Evolutionary conservation across 2,888 invertebrate genomes (phyloP).

Genomic region (Platycheirus albimanus): DNA sequence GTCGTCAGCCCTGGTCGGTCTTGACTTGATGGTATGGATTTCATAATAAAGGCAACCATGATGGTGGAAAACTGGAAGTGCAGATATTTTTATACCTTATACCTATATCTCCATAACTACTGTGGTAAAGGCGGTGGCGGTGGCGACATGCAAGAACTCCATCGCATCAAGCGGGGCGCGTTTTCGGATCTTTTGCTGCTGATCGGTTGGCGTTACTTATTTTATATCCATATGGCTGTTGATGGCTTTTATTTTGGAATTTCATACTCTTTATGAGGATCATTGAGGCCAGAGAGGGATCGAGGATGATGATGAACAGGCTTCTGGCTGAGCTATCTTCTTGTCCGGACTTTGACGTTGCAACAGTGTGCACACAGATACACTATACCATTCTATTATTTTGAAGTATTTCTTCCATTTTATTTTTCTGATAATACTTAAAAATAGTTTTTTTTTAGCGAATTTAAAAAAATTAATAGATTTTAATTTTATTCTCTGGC

Average conservation of each 20-base stretch:
- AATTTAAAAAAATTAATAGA: no score
- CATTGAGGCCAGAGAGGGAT: slow-evolving; percentile 57
- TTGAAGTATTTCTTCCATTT: slow-evolving; percentile 37
- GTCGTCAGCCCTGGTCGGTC: slow-evolving; percentile 57
- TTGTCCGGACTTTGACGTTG: slow-evolving; percentile 32
- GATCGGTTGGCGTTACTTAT: slow-evolving; percentile 55
- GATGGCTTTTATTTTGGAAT: slow-evolving; percentile 8
- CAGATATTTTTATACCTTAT: background rate
- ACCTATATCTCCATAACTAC: slow-evolving; percentile 8
- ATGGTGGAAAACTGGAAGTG: slow-evolving; percentile 38
- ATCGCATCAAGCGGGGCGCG: slow-evolving; percentile 30
- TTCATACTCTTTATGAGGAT: slow-evolving; percentile 20
- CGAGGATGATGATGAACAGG: slow-evolving; percentile 59
- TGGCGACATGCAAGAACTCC: slow-evolving; percentile 34
- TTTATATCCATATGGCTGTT: slow-evolving; percentile 12
- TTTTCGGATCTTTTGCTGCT: slow-evolving; percentile 39
- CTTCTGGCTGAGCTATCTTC: slow-evolving; percentile 41
- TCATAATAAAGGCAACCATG: slow-evolving; percentile 46
- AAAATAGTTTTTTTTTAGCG: no score
- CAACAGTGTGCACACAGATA: slow-evolving; percentile 16
- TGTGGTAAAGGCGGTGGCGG: slow-evolving; percentile 58
- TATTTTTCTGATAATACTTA: slow-evolving; percentile 13
- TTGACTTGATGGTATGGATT: slow-evolving; percentile 53
- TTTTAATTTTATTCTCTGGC: no score
- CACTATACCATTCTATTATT: slow-evolving; percentile 19